Conservation (phyloP, 2,113 vertebrate species). For the Origma solitaria region DNA sequence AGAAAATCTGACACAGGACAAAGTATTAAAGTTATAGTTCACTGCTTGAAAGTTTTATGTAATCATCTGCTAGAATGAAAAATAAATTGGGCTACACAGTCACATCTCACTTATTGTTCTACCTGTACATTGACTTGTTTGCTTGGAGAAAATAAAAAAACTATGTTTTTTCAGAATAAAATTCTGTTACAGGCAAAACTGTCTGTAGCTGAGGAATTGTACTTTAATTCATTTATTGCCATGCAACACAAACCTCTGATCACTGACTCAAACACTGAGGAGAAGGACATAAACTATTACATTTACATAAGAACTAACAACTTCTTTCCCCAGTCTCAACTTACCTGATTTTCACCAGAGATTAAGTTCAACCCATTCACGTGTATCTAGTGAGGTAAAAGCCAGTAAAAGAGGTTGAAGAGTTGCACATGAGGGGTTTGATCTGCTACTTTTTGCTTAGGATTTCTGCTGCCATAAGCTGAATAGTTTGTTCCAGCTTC, state of each 20-base stretch:
- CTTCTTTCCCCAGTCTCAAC: background rate
- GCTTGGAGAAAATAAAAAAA: background rate
- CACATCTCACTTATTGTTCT: background rate
- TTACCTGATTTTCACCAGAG: background rate
- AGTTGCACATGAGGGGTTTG: rapidly evolving
- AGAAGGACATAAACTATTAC: background rate
- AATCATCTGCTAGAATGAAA: background rate
- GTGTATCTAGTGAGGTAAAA: background rate
- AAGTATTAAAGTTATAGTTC: background rate
- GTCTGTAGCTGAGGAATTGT: background rate
- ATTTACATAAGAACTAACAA: background rate
- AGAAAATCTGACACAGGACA: background rate
- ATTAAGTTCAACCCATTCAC: background rate
- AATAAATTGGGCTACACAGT: background rate
- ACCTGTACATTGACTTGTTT: background rate
- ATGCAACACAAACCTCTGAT: background rate
- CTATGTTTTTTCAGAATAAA: background rate
- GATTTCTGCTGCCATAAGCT: background rate
- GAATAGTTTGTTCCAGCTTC: background rate
- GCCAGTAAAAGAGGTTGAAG: background rate
- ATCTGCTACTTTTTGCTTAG: background rate
- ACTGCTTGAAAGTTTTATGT: background rate
- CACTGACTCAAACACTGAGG: background rate
- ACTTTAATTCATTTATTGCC: background rate
- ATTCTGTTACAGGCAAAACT: background rate